Evolutionary conservation across 2,113 vertebrate species (phyloP).

Genomic region (Lepisosteus osseus): DNA sequence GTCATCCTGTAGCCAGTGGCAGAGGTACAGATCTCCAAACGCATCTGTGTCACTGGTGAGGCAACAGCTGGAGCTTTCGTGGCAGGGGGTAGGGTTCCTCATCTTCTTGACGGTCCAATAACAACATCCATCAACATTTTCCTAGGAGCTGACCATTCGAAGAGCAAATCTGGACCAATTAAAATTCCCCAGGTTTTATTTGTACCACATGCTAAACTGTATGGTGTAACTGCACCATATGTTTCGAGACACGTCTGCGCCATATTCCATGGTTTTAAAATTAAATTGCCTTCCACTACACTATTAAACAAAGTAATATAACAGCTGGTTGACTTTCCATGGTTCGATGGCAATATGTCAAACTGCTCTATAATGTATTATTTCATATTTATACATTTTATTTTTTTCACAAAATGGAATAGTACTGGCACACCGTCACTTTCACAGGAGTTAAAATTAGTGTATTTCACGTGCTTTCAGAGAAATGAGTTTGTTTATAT

Average conservation of each 20-base stretch:
- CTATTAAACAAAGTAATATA: constrained; percentile 38
- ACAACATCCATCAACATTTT: constrained; percentile 44
- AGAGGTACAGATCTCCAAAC: neutral
- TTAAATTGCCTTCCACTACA: constrained; percentile 28
- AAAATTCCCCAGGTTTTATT: constrained; percentile 38
- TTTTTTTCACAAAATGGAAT: neutral
- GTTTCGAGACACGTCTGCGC: constrained; percentile 29
- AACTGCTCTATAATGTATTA: constrained; percentile 37
- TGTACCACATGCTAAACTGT: constrained; percentile 42
- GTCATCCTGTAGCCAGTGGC: neutral
- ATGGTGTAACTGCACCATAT: constrained; percentile 34
- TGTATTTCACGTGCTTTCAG: no score
- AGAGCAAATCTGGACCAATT: constrained; percentile 20
- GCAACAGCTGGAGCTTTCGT: constrained; percentile 29
- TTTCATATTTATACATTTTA: constrained; percentile 23
- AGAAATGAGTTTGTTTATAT: no score
- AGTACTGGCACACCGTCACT: no score
- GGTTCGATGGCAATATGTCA: constrained; percentile 32
- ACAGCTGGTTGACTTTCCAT: constrained; percentile 39
- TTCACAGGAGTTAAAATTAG: no score
- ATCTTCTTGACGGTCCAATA: constrained; percentile 30
- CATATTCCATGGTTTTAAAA: constrained; percentile 29
- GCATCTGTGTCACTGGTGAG: neutral
- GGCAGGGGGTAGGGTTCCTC: constrained; percentile 20
- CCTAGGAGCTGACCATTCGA: constrained; percentile 31